Evolutionary conservation across 1,140 invertebrate genomes (phyloP), one percentile per base, ranked within the genome.

Genomic region (Branchinecta lindahli): DNA sequence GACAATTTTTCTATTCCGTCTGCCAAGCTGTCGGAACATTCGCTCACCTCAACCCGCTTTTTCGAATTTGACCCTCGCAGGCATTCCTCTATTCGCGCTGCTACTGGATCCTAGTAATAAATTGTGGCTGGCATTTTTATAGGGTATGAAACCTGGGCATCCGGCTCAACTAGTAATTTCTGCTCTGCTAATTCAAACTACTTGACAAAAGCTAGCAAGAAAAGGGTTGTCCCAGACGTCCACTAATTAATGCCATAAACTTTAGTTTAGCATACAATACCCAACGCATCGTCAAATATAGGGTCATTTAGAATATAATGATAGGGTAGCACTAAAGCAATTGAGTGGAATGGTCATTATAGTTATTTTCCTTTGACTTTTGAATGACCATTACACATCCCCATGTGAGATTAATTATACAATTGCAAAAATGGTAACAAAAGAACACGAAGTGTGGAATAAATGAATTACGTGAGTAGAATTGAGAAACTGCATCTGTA

Each of bases 151-250:
- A 15, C 18, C 52, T 61, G 12, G 18, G 18, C 52, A 20, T 61
- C 52, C 52, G 52, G 52, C 18, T 33, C 18, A 61, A 20, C 52
- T 15, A 61, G 52, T 61, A 61, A 61, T 61, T 61, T 61, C 18
- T 15, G 6, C 12, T 61, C 52, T 61, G 52, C 52, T 61, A 61
- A 61, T 61, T 61, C 18, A 61, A 61, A 61, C 52, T 61, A 61
- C 18, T 61, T 61, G 52, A 61, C 52, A 61, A 61, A 61, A 61
- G 52, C 12, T 61, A 61, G 52, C 52, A 61, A 61, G 52, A 61
- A 61, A 61, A 61, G 18, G 52, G 52, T 61, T 61, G 52, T 61
- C 18, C 52, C 52, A 20, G 18, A 20, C 18, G 12, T 61, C 52
- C 12, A 20, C 52, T 61, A 61, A 61, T 61, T 61, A 61, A 61